A percentile compares a stretch with the other conserved stretches of the same genome.
phyloP scores from a whole-genome alignment of 2,888 invertebrate species.

The Cryptus armator region DNA sequence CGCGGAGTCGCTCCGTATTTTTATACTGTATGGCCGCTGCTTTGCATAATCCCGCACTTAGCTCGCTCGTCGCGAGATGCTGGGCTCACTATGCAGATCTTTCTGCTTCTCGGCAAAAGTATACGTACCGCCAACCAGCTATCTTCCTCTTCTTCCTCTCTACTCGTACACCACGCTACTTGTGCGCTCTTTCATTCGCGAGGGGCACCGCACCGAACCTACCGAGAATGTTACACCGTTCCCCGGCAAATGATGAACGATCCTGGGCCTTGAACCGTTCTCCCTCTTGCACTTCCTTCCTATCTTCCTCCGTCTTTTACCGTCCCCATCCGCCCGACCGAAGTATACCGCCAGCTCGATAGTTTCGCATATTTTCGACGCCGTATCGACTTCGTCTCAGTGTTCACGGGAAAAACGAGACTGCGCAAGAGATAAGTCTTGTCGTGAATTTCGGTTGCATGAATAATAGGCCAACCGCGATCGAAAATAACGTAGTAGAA shows the following conservation, averaged over 20 bases:
- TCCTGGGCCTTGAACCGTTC: constrained; percentile 67
- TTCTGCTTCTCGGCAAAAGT: constrained; percentile 68
- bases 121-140: constrained; percentile 54
- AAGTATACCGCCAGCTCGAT: constrained; percentile 58
- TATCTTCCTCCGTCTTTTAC: constrained; percentile 29
- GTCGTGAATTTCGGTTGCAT: neutral
- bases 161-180: constrained; percentile 52
- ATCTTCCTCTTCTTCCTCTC: constrained; percentile 49
- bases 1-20: constrained; percentile 86
- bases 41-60: constrained; percentile 86
- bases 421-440: neutral
- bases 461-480: neutral
- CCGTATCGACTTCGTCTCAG: constrained; percentile 42
- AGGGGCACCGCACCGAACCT: constrained; percentile 74
- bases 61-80: constrained; percentile 84
- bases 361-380: constrained; percentile 61
- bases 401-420: constrained; percentile 16
- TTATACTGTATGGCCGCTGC: constrained; percentile 85
- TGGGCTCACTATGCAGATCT: constrained; percentile 82
- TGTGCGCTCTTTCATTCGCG: constrained; percentile 47
- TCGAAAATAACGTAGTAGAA: neutral
- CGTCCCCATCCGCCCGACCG: constrained; percentile 1
- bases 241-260: constrained; percentile 82
- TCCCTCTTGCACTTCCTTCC: constrained; percentile 64
- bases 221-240: constrained; percentile 78